A percentile compares a stretch with the other conserved stretches of the same genome.
Conservation (phyloP, 2,113 vertebrate genomes). For the Manacus vitellinus region DNA sequence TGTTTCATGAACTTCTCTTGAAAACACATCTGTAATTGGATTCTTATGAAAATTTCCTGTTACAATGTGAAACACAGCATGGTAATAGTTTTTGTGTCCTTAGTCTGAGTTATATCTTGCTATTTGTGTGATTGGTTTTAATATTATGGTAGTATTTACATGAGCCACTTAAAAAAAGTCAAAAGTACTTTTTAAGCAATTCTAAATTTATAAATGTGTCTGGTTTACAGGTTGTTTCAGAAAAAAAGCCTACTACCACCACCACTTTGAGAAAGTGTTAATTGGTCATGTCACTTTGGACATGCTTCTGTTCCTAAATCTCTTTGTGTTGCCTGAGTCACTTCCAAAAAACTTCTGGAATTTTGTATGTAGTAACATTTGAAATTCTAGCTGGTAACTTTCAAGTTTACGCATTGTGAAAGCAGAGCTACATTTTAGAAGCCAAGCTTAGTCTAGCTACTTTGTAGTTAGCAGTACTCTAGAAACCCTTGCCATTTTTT, state of each 20-base stretch:
- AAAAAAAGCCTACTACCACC: background rate
- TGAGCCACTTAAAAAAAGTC: background rate
- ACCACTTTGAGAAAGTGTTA: background rate
- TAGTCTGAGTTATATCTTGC: background rate
- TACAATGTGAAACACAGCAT: background rate
- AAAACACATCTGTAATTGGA: background rate
- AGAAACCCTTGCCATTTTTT: background rate
- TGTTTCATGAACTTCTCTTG: background rate
- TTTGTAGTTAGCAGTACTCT: background rate
- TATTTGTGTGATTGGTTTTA: background rate
- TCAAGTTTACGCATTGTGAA: background rate
- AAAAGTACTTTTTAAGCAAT: background rate
- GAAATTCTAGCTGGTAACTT: background rate
- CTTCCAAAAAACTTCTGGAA: background rate
- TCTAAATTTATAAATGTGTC: background rate
- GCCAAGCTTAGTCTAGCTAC: background rate
- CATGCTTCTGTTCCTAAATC: background rate
- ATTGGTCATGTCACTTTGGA: background rate
- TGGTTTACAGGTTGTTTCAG: background rate
- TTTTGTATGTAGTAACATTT: background rate
- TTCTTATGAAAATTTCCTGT: background rate
- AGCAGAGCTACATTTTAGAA: background rate
- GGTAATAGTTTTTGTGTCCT: background rate
- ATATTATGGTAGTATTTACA: background rate
- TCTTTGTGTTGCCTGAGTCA: background rate